phyloP scores from a whole-genome alignment of 2,888 invertebrate species.

The Malthinus flaveolus region DNA sequence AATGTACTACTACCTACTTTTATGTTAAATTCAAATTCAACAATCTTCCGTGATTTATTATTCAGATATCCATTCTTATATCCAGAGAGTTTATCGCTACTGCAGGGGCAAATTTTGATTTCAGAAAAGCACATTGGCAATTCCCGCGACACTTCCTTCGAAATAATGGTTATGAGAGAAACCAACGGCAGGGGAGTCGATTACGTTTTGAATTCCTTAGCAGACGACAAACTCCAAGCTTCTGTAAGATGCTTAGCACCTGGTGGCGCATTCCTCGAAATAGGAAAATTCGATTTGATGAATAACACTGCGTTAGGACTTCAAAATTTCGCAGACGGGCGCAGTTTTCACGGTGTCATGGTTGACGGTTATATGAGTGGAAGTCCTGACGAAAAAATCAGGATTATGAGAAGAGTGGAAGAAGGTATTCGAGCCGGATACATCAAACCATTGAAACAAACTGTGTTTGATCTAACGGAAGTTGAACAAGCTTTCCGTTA shows the following conservation, averaged over 20 bases:
- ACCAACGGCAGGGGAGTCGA: constrained; percentile 90
- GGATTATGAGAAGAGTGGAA: constrained; percentile 52
- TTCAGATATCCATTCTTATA: too few species aligned
- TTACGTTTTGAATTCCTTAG: constrained; percentile 86
- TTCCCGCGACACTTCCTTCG: constrained; percentile 85
- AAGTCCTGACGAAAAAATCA: constrained; percentile 54
- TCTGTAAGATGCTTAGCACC: constrained; percentile 64
- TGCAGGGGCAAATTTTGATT: neutral
- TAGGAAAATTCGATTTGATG: constrained; percentile 82
- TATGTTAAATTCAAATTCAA: too few species aligned
- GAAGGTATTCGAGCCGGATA: constrained; percentile 65
- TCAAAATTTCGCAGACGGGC: constrained; percentile 71
- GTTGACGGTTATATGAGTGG: constrained; percentile 67
- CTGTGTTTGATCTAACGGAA: constrained; percentile 66
- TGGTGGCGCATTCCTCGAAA: constrained; percentile 77
- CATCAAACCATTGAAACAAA: constrained; percentile 69
- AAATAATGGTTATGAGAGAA: constrained; percentile 76
- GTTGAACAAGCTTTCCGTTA: constrained; percentile 73
- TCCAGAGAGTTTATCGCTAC: too few species aligned
- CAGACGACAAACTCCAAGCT: constrained; percentile 86
- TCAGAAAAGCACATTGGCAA: constrained; percentile 76
- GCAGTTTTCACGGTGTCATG: constrained; percentile 77
- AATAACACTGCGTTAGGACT: constrained; percentile 67
- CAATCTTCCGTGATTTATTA: too few species aligned
- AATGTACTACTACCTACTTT: too few species aligned